phyloP scores from a whole-genome alignment of 92 coral and sea anemone genomes.

The Porites rus region DNA sequence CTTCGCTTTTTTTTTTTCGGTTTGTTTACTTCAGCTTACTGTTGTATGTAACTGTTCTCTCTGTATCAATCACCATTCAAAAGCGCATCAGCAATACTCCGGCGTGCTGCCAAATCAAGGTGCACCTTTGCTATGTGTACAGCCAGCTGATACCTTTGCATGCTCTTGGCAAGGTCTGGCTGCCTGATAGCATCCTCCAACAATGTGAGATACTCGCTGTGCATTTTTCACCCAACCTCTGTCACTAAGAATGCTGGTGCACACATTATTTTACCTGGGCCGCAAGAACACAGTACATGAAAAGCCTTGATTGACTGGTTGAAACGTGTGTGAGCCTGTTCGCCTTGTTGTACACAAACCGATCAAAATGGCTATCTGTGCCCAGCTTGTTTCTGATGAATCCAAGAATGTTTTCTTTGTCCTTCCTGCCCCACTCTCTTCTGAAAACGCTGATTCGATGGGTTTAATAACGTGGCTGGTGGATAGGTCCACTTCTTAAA shows the following conservation, averaged over 20 bases:
- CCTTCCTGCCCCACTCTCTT: too few relatives aligned
- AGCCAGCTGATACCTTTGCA: slow-evolving; percentile 2
- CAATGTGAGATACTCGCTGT: neutral
- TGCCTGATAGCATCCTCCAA: neutral
- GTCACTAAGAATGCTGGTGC: neutral
- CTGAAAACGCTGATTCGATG: too few relatives aligned
- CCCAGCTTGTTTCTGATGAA: too few relatives aligned
- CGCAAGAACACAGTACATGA: neutral
- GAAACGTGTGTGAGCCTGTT: too few relatives aligned
- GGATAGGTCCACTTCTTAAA: too few relatives aligned
- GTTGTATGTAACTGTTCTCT: neutral
- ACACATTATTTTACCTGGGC: neutral
- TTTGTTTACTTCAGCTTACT: neutral
- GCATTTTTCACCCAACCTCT: neutral
- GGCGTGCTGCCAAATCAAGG: neutral
- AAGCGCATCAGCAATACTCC: neutral
- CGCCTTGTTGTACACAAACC: too few relatives aligned
- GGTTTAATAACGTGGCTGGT: neutral
- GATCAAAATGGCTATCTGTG: too few relatives aligned
- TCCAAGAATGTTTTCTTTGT: too few relatives aligned
- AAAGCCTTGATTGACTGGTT: neutral
- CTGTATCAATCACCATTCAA: neutral
- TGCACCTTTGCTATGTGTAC: neutral
- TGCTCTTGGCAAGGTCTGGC: neutral
- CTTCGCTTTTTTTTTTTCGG: neutral